phyloP scores from a whole-genome alignment of 2,888 invertebrate species.

The Andrena marginata region DNA sequence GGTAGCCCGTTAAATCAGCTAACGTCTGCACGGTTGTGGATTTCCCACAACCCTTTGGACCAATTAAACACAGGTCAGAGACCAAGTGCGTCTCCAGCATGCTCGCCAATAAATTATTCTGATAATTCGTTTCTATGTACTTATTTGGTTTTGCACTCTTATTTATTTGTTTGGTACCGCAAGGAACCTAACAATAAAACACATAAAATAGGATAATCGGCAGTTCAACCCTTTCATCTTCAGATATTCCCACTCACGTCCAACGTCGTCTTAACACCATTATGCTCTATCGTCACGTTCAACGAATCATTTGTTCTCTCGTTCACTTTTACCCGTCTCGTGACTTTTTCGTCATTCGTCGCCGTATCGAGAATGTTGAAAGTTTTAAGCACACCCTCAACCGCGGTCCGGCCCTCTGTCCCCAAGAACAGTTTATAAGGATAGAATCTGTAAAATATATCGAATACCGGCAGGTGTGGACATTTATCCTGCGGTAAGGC shows the following conservation, averaged over 20 bases:
- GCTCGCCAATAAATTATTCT: slow-evolving; percentile 91
- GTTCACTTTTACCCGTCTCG: slow-evolving; percentile 71
- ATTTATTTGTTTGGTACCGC: slow-evolving; percentile 71
- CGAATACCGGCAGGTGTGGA: slow-evolving; percentile 88
- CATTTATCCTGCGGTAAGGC: slow-evolving; percentile 88
- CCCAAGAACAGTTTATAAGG: slow-evolving; percentile 93
- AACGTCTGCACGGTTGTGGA: slow-evolving; percentile 92
- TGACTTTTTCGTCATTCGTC: slow-evolving; percentile 26
- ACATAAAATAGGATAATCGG: background rate
- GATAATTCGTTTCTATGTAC: slow-evolving; percentile 91
- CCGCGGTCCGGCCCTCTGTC: slow-evolving; percentile 91
- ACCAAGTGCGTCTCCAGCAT: slow-evolving; percentile 92
- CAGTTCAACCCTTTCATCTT: background rate
- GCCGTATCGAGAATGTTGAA: slow-evolving; percentile 85
- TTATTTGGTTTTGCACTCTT: slow-evolving; percentile 35
- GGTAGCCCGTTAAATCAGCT: slow-evolving; percentile 91
- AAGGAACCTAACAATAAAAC: slow-evolving; percentile 79
- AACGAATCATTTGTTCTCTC: slow-evolving; percentile 82
- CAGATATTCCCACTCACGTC: slow-evolving; percentile 63
- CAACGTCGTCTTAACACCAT: slow-evolving; percentile 77
- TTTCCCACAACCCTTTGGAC: slow-evolving; percentile 97
- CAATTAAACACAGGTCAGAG: slow-evolving; percentile 95
- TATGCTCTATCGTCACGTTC: slow-evolving; percentile 85
- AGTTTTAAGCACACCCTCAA: slow-evolving; percentile 90
- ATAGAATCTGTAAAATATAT: slow-evolving; percentile 92